Percentiles rank a stretch among this genome's conserved stretches.
Conservation (phyloP, 2,888 invertebrate species). For the Zygothrica quintamaculata region DNA sequence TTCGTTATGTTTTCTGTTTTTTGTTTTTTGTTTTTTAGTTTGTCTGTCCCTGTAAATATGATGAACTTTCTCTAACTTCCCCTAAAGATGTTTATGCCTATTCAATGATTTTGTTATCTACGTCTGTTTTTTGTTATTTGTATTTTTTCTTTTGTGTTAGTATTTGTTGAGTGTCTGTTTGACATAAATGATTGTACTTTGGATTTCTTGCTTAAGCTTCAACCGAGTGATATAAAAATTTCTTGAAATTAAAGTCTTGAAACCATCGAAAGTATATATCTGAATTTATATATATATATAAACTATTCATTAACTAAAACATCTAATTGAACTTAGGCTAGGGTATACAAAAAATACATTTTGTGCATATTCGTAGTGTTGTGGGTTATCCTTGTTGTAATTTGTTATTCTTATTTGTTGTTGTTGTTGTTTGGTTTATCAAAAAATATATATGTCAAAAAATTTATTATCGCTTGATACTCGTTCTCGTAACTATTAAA, state of each 20-base stretch:
- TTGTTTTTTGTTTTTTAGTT: conserved; percentile 14
- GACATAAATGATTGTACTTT: conserved; percentile 80
- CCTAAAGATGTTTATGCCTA: conserved; percentile 16
- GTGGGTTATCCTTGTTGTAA: conserved; percentile 14
- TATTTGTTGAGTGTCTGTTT: conserved; percentile 65
- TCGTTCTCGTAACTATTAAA: conserved; percentile 51
- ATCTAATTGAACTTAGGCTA: conserved; percentile 62
- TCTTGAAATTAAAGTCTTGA: conserved; percentile 58
- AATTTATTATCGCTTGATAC: conserved; percentile 59
- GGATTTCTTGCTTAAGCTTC: conserved; percentile 73
- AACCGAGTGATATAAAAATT: conserved; percentile 61
- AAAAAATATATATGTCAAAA: conserved; percentile 73
- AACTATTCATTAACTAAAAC: conserved; percentile 28
- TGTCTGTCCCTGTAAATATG: conserved; percentile 69
- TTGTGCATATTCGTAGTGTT: conserved; percentile 56
- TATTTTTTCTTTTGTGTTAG: too few relatives aligned
- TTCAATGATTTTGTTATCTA: conserved; percentile 11
- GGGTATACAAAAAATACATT: conserved; percentile 55
- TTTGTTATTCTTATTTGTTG: too few relatives aligned
- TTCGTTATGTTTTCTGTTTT: conserved; percentile 25
- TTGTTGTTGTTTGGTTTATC: conserved; percentile 58
- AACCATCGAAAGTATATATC: conserved; percentile 65
- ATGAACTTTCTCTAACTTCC: conserved; percentile 15
- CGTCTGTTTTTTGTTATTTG: too few relatives aligned
- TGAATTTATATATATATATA: conserved; percentile 14